These are phyloP conservation scores for Lasioglossum figueresi DNA, from an alignment of 2,888 invertebrate genomes.

Conservation along the genomic window DNA sequence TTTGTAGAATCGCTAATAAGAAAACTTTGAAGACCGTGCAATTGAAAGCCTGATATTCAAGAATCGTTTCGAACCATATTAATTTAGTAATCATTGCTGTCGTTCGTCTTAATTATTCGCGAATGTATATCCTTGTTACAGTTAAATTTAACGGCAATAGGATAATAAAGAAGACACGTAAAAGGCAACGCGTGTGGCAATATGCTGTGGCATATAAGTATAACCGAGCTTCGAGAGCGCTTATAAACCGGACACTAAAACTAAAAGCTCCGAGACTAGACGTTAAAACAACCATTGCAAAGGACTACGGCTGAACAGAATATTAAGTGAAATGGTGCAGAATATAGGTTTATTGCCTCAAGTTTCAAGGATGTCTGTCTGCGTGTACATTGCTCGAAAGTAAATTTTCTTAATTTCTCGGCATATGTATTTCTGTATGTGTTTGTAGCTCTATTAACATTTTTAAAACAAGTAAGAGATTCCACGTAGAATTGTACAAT, in stretches of 20 bases:
- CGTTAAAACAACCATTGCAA: slow-evolving; percentile 2
- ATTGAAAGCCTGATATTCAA: neutral
- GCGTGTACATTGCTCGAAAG: neutral
- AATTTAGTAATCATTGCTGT: neutral
- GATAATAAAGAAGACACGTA: slow-evolving; percentile 1
- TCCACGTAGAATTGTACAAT: too few species aligned
- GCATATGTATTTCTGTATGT: too few species aligned
- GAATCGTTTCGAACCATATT: neutral
- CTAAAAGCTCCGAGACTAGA: slow-evolving; percentile 9
- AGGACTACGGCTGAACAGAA: neutral
- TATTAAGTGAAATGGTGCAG: neutral
- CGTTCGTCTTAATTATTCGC: neutral
- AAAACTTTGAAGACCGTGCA: neutral
- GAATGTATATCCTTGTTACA: neutral
- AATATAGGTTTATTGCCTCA: neutral
- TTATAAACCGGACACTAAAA: neutral
- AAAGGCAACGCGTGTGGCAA: neutral
- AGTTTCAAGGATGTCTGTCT: neutral
- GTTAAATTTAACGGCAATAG: neutral
- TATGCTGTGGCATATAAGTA: slow-evolving; percentile 6
- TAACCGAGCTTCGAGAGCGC: neutral
- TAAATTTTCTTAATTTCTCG: neutral
- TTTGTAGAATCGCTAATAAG: neutral
- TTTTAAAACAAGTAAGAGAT: too few species aligned
- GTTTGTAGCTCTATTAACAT: too few species aligned